Evolutionary conservation across 2,113 vertebrate species (phyloP), one percentile per base, ranked within the genome.

Genomic region (Hyperopisus bebe): DNA sequence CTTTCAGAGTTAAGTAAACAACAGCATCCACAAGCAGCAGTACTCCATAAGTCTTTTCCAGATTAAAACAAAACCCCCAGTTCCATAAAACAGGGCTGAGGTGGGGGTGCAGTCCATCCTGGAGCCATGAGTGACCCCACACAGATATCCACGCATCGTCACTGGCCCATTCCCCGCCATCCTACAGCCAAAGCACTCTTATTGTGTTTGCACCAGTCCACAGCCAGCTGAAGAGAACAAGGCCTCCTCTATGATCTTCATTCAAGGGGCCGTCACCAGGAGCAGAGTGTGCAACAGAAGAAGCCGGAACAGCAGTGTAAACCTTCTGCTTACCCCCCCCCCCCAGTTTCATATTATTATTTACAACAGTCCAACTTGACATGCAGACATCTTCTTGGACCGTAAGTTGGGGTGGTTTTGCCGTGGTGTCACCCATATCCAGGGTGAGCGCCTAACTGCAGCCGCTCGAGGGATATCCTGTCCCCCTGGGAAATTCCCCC

Each of bases 1-100:
- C 95, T 96, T 91, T 35, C 92, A 94, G 94, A 92, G 90, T 92
- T 92, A 92, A 94, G 95, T 93, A 91, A 96, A 96, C 94, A 96
- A 93, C 92, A 94, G 93, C 88, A 74, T 88, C 90, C 85, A 90
- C 88, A 9, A 42, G 74, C 35, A 31, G 62, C 90, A 90, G 87
- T 86, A 86, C 90, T 86, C 51, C 93, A 90, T 91, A 91, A 91
- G 87, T 94, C 92, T 94, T 92, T 91, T 91, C 92, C 90, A 91
- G 92, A 93, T 93, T 94, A 89, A 95, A 95, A 95, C 93, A 94
- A 94, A 92, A 93, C 84, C 17, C 24, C 42, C 89, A 35, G 88
- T 91, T 94, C 91, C 92, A 93, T 91, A 80, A 13, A 15, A 17
- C 13, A 39, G 3, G 70, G 70, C 88, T 92, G 88, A 55, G 19